Evolutionary conservation across 2,888 invertebrate species (phyloP).

Genomic region (Nezara viridula): DNA sequence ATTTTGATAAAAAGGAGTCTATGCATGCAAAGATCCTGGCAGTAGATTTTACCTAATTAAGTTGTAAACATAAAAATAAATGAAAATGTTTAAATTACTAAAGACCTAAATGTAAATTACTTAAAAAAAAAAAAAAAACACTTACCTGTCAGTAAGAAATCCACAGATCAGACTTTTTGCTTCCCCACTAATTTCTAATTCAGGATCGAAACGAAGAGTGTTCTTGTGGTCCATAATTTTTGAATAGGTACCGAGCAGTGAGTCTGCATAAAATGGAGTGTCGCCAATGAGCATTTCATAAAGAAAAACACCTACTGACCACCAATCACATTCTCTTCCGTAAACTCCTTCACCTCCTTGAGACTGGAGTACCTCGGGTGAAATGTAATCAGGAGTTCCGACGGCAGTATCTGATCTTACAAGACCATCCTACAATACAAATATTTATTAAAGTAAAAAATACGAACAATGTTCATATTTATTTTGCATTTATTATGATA

Average conservation of each 20-base stretch:
- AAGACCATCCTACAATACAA: constrained; percentile 80
- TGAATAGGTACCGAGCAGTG: constrained; percentile 96
- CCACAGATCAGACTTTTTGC: constrained; percentile 92
- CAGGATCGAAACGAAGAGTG: constrained; percentile 93
- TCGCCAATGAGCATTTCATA: constrained; percentile 99
- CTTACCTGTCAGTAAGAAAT: constrained; percentile 89
- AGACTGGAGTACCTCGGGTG: constrained; percentile 97
- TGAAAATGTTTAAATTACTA: too few relatives aligned
- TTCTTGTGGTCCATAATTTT: constrained; percentile 99
- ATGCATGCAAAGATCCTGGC: too few relatives aligned
- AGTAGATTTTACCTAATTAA: too few relatives aligned
- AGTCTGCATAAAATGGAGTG: constrained; percentile 97
- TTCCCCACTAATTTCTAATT: constrained; percentile 89
- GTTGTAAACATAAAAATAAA: too few relatives aligned
- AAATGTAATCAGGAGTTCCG: constrained; percentile 99
- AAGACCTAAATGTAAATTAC: too few relatives aligned
- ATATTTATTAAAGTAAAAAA: not conserved
- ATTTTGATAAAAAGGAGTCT: too few relatives aligned
- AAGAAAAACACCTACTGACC: constrained; percentile 98
- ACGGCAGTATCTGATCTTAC: constrained; percentile 98
- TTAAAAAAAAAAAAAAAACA: too few relatives aligned
- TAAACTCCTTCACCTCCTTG: constrained; percentile 97
- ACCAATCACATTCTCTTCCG: constrained; percentile 98
- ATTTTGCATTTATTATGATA: not conserved
- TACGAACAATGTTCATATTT: not conserved